Evolutionary conservation across 2,797 vertebrate species (phyloP).

Genomic region (Sebastes taczanowskii): DNA sequence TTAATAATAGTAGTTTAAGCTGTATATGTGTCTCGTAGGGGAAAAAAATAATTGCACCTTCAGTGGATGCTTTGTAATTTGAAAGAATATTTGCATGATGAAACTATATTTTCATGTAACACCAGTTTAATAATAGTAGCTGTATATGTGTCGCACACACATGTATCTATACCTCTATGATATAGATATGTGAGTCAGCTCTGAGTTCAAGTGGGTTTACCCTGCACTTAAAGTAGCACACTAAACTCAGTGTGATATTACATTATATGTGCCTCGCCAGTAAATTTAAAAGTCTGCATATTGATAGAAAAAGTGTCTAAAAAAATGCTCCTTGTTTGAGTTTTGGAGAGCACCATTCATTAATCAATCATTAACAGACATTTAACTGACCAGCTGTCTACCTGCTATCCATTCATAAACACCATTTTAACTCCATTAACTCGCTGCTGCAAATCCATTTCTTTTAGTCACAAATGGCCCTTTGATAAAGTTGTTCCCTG

Average conservation of each 20-base stretch:
- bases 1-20: background rate
- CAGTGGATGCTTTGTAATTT: background rate
- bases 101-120: too few species aligned
- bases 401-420: background rate
- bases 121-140: background rate
- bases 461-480: background rate
- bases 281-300: background rate
- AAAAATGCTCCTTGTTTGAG: background rate
- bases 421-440: background rate
- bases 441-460: conserved; percentile 1
- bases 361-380: conserved; percentile 15
- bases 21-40: background rate
- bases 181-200: conserved; percentile 9
- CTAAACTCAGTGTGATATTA: conserved; percentile 4
- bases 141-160: background rate
- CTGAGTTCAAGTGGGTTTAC: conserved; percentile 18
- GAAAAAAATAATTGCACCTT: background rate
- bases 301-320: background rate
- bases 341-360: background rate
- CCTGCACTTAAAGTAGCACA: conserved; percentile 6
- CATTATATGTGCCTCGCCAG: background rate
- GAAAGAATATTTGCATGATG: background rate
- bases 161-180: background rate
- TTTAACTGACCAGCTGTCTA: background rate
- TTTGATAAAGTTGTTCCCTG: background rate